Base-by-base conservation (phyloP, 2,888 invertebrate species). In the Pharmacophagus antenor region DNA sequence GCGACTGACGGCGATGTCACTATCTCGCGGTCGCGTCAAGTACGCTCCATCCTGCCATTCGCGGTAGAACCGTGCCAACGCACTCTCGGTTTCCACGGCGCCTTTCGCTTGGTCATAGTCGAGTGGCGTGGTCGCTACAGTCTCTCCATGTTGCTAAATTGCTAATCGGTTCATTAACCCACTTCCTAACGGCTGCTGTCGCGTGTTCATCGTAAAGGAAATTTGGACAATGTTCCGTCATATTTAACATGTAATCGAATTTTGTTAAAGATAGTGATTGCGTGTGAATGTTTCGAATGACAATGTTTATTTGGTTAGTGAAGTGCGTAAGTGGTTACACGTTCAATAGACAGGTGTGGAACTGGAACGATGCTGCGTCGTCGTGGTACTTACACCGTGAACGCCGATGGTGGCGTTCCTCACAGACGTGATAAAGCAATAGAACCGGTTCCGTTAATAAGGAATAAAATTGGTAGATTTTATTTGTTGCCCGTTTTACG, bases 301-400 rank as follows among this genome's bases (percentile, higher is more conserved):
- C 50, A 60, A 67, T 69, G 67, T 63, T 65, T 56, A 63, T 65
- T 57, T 65, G 63, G 60, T 65, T 57, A 63, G 71, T 70, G 68
- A 53, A 62, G 67, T 69, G 68, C 55, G 27, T 52, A 37, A 47
- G 49, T 56, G 37, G 27, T 55, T 61, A 58, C 21, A 10, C 27
- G 23, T 52, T 47, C 51, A 53, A 46, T 41, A 27, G 69, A 64
- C 56, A 46, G 50, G 64, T 67, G 68, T 64, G 66, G 63, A 63
- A 63, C 59, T 69, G 69, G 67, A 70, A 80, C 63, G 63, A 89
- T 89, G 89, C 72, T 89, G 72, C 81, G 89, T 47, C 82, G 87
- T 49, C 84, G 89, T 58, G 88, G 88, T 62, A 86, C 83, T 51
- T 90, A 90, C 67, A 87, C 89, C 23, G 89, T 90, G 61, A 90